These are phyloP conservation scores for Sternarchorhynchus goeldii DNA, from an alignment of 2,797 vertebrate genomes.

Conservation along the genomic window DNA sequence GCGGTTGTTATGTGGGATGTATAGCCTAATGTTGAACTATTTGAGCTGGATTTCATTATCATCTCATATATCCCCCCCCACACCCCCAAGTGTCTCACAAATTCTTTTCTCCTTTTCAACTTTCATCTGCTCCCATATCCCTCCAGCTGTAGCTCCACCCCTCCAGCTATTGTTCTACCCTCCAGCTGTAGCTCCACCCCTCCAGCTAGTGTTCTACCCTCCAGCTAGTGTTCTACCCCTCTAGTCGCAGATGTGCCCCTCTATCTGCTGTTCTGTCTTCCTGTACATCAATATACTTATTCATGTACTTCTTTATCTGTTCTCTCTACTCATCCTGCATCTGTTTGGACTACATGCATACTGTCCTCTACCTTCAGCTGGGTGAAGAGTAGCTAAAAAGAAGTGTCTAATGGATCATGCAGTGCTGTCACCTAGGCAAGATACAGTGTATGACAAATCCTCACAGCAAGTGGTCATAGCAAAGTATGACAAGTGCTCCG, in stretches of 20 bases:
- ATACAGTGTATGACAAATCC: not conserved
- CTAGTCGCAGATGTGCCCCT: not conserved
- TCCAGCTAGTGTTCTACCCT: no score
- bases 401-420: not conserved
- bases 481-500: not conserved
- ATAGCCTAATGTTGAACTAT: not conserved
- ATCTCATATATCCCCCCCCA: constrained; percentile 1
- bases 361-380: not conserved
- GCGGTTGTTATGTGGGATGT: not conserved
- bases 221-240: no score
- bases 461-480: not conserved
- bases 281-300: not conserved
- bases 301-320: not conserved
- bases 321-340: not conserved
- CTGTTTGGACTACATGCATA: not conserved
- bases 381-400: not conserved
- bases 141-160: no score
- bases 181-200: not conserved
- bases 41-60: not conserved
- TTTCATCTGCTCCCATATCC: no score
- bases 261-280: not conserved
- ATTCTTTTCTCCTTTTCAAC: no score
- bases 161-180: not conserved
- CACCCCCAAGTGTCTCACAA: not conserved
- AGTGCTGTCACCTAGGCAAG: not conserved